Percentiles rank a stretch among this genome's conserved stretches.
These are phyloP conservation scores for Bergia puertoricense DNA, from an alignment of 92 coral and sea anemone genomes.

Conservation along the genomic window DNA sequence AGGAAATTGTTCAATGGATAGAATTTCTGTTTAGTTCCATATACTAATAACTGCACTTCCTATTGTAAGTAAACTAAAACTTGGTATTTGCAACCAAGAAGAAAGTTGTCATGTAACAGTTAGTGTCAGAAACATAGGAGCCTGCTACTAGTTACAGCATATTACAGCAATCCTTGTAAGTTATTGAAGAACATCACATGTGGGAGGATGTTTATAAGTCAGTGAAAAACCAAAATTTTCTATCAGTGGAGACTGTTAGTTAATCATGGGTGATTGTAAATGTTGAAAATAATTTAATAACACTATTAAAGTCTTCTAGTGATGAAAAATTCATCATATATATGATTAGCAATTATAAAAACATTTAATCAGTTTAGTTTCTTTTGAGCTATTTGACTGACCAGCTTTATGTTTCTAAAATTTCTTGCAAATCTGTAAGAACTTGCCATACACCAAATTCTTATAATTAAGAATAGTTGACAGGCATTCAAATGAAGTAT, in stretches of 20 bases:
- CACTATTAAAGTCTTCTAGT: background rate
- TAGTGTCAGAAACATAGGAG: background rate
- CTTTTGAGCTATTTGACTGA: background rate
- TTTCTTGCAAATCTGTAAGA: background rate
- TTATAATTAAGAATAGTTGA: no score
- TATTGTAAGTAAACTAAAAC: no score
- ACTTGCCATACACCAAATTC: background rate
- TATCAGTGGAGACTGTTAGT: background rate
- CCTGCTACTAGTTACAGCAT: background rate
- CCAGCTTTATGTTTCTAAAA: background rate
- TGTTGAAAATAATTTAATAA: background rate
- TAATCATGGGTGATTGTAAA: background rate
- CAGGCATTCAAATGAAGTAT: no score
- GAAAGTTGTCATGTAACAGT: background rate
- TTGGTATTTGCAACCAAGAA: background rate
- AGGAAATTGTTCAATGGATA: conserved; percentile 36
- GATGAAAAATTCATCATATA: background rate
- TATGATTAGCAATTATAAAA: no score
- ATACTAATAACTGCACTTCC: background rate
- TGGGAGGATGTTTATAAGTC: background rate
- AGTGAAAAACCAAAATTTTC: background rate
- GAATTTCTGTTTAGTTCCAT: conserved; percentile 14
- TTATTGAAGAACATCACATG: background rate
- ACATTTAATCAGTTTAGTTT: background rate
- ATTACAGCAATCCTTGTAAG: conserved; percentile 13